phyloP scores from a whole-genome alignment of 1,140 invertebrate species.

The Drosophila pectinifera region DNA sequence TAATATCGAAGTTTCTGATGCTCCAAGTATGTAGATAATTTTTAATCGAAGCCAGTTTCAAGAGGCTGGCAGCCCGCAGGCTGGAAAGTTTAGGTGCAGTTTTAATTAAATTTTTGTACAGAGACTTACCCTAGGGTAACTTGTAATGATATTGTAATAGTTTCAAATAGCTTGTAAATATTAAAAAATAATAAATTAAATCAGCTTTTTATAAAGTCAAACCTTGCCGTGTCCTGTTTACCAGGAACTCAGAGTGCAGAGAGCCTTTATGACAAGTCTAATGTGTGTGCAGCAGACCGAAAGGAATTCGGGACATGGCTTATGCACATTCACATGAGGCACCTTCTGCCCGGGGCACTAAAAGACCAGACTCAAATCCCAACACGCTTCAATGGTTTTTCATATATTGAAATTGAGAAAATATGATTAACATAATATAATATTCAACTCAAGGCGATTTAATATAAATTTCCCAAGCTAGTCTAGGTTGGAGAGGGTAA shows the following conservation, averaged over 20 bases:
- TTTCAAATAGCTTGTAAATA: too few species aligned
- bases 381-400: conserved; percentile 3
- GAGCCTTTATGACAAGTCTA: conserved; percentile 9
- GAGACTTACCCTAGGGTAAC: too few species aligned
- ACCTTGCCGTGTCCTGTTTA: neutral
- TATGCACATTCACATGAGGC: conserved; percentile 6
- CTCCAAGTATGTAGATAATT: too few species aligned
- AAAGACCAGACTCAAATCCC: neutral
- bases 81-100: too few species aligned
- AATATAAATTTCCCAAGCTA: neutral
- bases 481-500: too few species aligned
- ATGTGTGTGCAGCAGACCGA: conserved; percentile 8
- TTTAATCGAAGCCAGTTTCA: too few species aligned
- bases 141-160: too few species aligned
- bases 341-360: neutral
- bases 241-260: neutral
- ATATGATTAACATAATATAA: neutral
- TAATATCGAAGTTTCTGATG: neutral
- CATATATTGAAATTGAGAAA: conserved; percentile 3
- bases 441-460: neutral
- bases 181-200: neutral
- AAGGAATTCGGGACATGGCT: conserved; percentile 2
- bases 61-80: too few species aligned
- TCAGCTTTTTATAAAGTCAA: too few species aligned
- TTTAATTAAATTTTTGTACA: too few species aligned